Evolutionary conservation across 2,888 invertebrate genomes (phyloP).

Genomic region (Dasypogon diadema): DNA sequence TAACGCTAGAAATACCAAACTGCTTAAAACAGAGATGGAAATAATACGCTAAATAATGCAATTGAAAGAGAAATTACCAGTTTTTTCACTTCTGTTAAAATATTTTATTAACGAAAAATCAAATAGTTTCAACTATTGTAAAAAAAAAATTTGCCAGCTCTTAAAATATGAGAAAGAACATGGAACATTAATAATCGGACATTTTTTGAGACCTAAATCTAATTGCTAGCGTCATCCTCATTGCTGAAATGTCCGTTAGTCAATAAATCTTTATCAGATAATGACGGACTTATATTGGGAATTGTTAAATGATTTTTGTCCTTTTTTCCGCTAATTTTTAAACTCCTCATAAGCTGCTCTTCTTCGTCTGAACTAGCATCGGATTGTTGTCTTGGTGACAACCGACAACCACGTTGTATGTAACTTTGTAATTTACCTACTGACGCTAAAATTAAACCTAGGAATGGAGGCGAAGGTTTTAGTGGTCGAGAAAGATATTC

Average conservation of each 20-base stretch:
- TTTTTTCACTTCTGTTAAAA: background rate
- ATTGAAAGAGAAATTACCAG: no score
- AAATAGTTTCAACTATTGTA: background rate
- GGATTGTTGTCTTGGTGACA: slow-evolving; percentile 80
- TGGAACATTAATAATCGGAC: no score
- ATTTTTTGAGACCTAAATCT: background rate
- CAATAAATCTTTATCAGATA: background rate
- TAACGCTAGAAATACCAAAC: no score
- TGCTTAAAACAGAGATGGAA: no score
- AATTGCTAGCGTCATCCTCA: slow-evolving; percentile 53
- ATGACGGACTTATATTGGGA: slow-evolving; percentile 4
- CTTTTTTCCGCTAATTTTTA: slow-evolving; percentile 49
- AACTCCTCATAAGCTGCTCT: slow-evolving; percentile 58
- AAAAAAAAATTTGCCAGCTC: background rate
- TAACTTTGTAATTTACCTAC: slow-evolving; percentile 82
- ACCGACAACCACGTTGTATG: slow-evolving; percentile 78
- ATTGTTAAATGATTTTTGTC: slow-evolving; percentile 5
- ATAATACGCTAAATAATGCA: no score
- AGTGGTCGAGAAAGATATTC: slow-evolving; percentile 95
- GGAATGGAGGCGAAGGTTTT: slow-evolving; percentile 93
- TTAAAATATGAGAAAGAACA: slow-evolving; percentile 4
- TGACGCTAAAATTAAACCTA: slow-evolving; percentile 93
- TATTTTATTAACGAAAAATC: background rate
- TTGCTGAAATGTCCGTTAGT: slow-evolving; percentile 48
- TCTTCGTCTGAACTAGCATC: slow-evolving; percentile 78